Conservation (phyloP, 2,888 invertebrate species). For the Leptinotarsa juncta region DNA sequence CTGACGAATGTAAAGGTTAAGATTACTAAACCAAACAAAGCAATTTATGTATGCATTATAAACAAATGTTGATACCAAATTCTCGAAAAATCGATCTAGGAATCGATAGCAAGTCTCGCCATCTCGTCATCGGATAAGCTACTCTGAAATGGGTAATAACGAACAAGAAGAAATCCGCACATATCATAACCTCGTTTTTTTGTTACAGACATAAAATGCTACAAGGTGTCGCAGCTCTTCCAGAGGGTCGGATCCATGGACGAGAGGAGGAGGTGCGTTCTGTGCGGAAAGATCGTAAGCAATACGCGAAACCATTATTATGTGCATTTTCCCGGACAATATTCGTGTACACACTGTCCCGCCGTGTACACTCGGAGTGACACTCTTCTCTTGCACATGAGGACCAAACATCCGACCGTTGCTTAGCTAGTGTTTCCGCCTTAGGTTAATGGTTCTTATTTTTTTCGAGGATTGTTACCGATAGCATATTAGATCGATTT, state of each 20-base stretch:
- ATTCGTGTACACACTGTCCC: slow-evolving; percentile 70
- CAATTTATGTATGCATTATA: too few species aligned
- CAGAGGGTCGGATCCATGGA: slow-evolving; percentile 71
- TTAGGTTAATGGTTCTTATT: slow-evolving; percentile 26
- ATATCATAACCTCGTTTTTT: slow-evolving; percentile 37
- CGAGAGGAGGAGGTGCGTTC: slow-evolving; percentile 70
- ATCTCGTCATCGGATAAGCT: slow-evolving; percentile 9
- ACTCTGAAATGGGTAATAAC: slow-evolving; percentile 39
- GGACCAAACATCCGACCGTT: slow-evolving; percentile 69
- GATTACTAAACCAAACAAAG: too few species aligned
- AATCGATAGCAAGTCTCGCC: slow-evolving; percentile 12
- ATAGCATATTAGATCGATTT: slow-evolving; percentile 1
- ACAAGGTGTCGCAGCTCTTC: slow-evolving; percentile 71
- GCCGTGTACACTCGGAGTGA: slow-evolving; percentile 72
- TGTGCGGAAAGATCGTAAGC: slow-evolving; percentile 73
- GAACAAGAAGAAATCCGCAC: neutral
- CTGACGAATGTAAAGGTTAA: too few species aligned
- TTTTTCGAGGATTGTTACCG: slow-evolving; percentile 28
- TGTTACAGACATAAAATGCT: slow-evolving; percentile 70
- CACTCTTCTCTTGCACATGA: slow-evolving; percentile 70
- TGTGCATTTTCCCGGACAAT: slow-evolving; percentile 72
- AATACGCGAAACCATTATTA: slow-evolving; percentile 73
- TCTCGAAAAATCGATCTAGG: neutral
- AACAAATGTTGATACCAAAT: too few species aligned
- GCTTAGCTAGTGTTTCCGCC: slow-evolving; percentile 59